A percentile compares a stretch with the other conserved stretches of the same genome.
These are phyloP conservation scores for Thalassarche chlororhynchos DNA, from an alignment of 2,113 vertebrate genomes.

Conservation along the genomic window DNA sequence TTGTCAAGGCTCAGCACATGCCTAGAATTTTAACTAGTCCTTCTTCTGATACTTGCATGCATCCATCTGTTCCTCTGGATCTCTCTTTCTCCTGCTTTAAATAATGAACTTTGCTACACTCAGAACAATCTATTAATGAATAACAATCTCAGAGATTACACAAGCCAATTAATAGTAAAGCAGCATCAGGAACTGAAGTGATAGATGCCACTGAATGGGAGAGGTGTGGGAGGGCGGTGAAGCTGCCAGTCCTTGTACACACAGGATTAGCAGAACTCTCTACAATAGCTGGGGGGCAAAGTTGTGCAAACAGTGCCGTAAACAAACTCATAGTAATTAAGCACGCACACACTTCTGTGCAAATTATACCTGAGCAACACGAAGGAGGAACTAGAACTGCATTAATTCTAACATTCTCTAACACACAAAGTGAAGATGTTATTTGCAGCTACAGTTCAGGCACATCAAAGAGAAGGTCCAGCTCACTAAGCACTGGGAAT, in stretches of 20 bases:
- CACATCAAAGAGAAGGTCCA: not conserved
- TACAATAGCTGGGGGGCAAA: not conserved
- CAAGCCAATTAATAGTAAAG: conserved; percentile 51
- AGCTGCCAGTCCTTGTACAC: not conserved
- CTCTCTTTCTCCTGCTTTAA: conserved; percentile 52
- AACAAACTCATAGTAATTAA: not conserved
- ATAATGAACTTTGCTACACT: conserved; percentile 51
- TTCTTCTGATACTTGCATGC: conserved; percentile 2
- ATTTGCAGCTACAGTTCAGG: not conserved
- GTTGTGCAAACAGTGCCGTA: not conserved
- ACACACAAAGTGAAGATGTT: not conserved
- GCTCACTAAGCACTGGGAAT: not conserved
- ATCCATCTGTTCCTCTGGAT: conserved; percentile 58
- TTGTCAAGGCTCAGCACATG: conserved; percentile 47
- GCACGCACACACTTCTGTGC: not conserved
- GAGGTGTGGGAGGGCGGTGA: not conserved
- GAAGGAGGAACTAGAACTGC: not conserved
- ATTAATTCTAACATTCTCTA: too few relatives aligned
- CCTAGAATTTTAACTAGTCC: conserved; percentile 57
- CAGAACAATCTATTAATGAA: conserved; percentile 68
- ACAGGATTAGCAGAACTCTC: not conserved
- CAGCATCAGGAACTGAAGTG: not conserved
- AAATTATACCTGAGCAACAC: not conserved
- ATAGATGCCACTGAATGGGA: not conserved
- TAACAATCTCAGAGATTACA: conserved; percentile 52